These are phyloP conservation scores for Onychorhynchus coronatus DNA, from an alignment of 2,113 vertebrate species.

Conservation along the genomic window DNA sequence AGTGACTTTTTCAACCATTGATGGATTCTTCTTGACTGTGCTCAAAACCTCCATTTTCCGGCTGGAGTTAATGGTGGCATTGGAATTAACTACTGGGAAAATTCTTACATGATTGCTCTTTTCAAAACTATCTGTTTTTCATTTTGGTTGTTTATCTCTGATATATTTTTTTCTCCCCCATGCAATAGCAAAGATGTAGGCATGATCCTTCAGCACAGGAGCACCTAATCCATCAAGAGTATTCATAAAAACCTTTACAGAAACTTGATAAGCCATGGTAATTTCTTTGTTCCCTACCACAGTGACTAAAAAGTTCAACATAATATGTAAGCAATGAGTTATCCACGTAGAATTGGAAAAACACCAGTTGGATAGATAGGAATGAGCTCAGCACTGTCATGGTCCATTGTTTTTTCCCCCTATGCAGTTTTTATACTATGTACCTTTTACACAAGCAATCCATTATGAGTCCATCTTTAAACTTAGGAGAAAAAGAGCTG, in stretches of 20 bases:
- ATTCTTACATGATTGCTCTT: background rate
- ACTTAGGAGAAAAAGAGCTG: background rate
- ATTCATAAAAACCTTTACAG: background rate
- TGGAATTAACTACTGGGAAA: background rate
- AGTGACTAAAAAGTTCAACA: background rate
- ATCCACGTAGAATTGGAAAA: background rate
- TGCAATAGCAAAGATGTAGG: background rate
- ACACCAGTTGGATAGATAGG: background rate
- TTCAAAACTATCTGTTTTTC: background rate
- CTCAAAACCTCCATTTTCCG: background rate
- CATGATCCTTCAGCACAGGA: background rate
- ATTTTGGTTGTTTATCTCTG: background rate
- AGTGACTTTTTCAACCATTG: background rate
- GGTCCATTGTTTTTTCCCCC: accelerated
- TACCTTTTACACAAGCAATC: background rate
- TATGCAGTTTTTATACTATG: background rate
- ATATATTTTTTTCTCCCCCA: background rate
- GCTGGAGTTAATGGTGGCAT: background rate
- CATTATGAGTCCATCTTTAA: background rate
- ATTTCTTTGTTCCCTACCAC: background rate
- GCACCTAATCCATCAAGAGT: background rate
- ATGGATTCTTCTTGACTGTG: background rate
- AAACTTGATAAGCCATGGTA: background rate
- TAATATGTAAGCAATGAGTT: background rate
- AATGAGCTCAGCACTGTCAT: background rate